Base-by-base conservation (phyloP, 2,113 vertebrate genomes). In the Caranx ignobilis region DNA sequence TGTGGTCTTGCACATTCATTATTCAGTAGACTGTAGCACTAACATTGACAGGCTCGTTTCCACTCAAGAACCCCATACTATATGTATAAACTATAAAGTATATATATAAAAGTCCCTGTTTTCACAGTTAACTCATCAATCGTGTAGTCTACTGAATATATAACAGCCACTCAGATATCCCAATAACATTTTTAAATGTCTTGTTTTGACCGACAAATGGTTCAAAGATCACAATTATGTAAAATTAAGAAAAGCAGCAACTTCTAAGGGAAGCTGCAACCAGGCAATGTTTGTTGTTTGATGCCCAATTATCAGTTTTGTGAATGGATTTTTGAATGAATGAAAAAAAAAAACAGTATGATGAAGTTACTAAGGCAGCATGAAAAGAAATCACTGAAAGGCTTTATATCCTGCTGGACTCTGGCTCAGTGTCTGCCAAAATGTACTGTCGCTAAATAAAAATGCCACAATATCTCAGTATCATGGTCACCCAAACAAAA, bases 401-500 rank as follows among this genome's bases (percentile, higher is more conserved):
- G 3, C 60, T 72, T 59, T 10, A 32, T 64, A 52, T 71, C 32
- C 45, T 45, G 56, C 8, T 47, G 26, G 35, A 68, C 35, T 68
- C n/a, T 6, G 8, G 16, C 18, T 6, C 16, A 57, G 19, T 43
- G 37, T 39, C 7, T 57, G 15, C 60, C 10, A 45, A 55, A 64
- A 65, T 21, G 18, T 45, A 26, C 4, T 35, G 6, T 69, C 11
- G 12, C 66, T 26, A 60, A 12, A 52, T 67, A 9, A 67, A 67
- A 71, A 48, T 55, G 75, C 34, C 59, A 56, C 64, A 47, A 56
- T 16, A 31, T 31, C 32, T 76, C 47, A 31, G 10, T 0, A 0
- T 31, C 43, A 50, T 43, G 11, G 11, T 26, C 48, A 9, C 13
- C 26, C 12, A 50, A 61, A 9, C 19, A 26, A 32, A 65, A 62